A percentile compares a stretch with the other conserved stretches of the same genome.
Evolutionary conservation across 2,113 vertebrate genomes (phyloP).

Genomic region (Nothobranchius kuhntae): DNA sequence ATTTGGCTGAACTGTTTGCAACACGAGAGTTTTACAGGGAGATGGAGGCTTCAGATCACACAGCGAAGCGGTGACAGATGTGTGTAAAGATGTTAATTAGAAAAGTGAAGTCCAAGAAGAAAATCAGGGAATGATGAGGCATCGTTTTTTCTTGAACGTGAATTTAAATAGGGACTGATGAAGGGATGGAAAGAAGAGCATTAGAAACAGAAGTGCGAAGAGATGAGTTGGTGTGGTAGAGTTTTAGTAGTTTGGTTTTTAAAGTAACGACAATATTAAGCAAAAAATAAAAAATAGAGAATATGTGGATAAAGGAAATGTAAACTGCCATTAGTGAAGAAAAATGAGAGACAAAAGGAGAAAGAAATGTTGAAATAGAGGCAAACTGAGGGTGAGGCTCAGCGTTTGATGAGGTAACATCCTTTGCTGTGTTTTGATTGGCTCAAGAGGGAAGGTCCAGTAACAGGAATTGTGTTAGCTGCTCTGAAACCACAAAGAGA

Average conservation of each 20-base stretch:
- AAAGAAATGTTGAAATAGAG: constrained; percentile 42
- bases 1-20: constrained; percentile 8
- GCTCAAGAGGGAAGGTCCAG: constrained; percentile 10
- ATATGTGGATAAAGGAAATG: too few species aligned
- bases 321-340: too few species aligned
- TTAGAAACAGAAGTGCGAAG: too few species aligned
- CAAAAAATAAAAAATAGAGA: too few species aligned
- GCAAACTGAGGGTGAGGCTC: not conserved
- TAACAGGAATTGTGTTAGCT: too few species aligned
- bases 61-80: not conserved
- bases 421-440: constrained; percentile 45
- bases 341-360: not conserved
- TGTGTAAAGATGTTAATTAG: constrained; percentile 1
- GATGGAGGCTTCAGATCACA: constrained; percentile 7
- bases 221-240: too few species aligned
- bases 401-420: constrained; percentile 56
- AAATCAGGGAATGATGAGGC: too few species aligned
- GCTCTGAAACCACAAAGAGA: constrained; percentile 8
- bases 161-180: too few species aligned
- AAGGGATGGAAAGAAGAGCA: too few species aligned
- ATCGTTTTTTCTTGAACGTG: too few species aligned
- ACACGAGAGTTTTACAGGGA: constrained; percentile 1
- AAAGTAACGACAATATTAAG: not conserved
- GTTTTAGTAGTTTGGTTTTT: too few species aligned
- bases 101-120: not conserved